These are phyloP conservation scores for Caenorhabditis sp. DNA, from an alignment of 2,888 invertebrate species.

Conservation along the genomic window DNA sequence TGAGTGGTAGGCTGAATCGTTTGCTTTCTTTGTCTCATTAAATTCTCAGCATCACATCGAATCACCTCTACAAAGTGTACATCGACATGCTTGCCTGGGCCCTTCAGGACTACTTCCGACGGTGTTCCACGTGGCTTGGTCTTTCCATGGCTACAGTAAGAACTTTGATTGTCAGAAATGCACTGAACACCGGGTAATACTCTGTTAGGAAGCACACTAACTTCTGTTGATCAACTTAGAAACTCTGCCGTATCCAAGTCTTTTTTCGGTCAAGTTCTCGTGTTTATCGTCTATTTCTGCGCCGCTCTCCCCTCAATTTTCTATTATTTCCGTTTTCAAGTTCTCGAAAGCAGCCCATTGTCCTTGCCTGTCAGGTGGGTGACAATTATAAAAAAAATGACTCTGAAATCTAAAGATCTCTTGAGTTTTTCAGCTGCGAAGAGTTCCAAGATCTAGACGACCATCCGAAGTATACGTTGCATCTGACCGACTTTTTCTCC, in stretches of 20 bases:
- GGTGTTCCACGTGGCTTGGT: conserved; percentile 34
- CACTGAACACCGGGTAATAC: conserved; percentile 1
- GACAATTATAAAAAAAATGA: background rate
- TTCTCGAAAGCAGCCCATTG: conserved; percentile 11
- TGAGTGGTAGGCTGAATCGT: conserved; percentile 21
- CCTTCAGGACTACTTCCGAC: conserved; percentile 20
- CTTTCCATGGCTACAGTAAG: conserved; percentile 32
- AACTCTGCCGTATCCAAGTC: conserved; percentile 6
- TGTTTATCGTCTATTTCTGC: background rate
- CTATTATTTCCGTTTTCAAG: conserved; percentile 17
- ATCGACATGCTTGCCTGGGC: conserved; percentile 33
- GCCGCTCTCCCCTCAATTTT: conserved; percentile 20
- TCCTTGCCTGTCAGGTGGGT: conserved; percentile 32
- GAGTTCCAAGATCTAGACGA: conserved; percentile 27
- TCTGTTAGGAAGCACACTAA: background rate
- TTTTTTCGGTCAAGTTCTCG: background rate
- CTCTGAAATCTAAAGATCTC: background rate
- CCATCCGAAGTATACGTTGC: conserved; percentile 17
- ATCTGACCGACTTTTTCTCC: conserved; percentile 9
- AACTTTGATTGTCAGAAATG: conserved; percentile 19
- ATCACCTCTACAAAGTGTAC: conserved; percentile 11
- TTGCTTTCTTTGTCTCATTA: background rate
- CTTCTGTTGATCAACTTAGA: background rate
- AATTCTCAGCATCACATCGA: background rate
- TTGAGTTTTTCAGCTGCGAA: conserved; percentile 28